Evolutionary conservation across 2,113 vertebrate genomes (phyloP).

Genomic region (Oryzias woworae): DNA sequence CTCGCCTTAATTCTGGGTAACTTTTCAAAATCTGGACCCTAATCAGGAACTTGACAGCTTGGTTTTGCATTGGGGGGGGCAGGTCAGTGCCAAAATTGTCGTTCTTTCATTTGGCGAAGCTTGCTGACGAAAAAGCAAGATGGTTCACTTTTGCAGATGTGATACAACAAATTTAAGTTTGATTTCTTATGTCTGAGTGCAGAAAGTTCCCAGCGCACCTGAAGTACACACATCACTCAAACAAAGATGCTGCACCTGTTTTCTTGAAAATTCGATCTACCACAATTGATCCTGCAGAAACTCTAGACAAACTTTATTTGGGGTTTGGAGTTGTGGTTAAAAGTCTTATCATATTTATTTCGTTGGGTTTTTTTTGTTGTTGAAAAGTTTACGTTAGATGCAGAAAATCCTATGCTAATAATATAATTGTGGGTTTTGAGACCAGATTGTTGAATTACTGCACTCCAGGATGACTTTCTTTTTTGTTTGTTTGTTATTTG

Average conservation of each 20-base stretch:
- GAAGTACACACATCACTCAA: constrained; percentile 5
- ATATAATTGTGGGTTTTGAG: constrained; percentile 33
- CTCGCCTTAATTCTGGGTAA: constrained; percentile 64
- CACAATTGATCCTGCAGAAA: constrained; percentile 18
- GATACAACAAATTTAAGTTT: constrained; percentile 1
- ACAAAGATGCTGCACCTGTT: constrained; percentile 4
- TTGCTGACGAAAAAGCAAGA: constrained; percentile 12
- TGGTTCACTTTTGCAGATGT: constrained; percentile 1
- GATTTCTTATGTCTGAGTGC: constrained; percentile 5
- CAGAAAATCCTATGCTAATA: constrained; percentile 55
- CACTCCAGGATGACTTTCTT: constrained; percentile 32
- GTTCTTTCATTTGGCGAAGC: constrained; percentile 42
- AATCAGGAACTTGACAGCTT: constrained; percentile 21
- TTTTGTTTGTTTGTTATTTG: constrained; percentile 45
- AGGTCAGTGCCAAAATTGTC: constrained; percentile 48
- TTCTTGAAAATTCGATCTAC: constrained; percentile 12
- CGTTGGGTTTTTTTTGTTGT: constrained; percentile 40
- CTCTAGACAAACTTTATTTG: constrained; percentile 26
- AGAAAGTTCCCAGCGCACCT: constrained; percentile 18
- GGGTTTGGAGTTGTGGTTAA: constrained; percentile 4
- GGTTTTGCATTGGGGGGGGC: constrained; percentile 16
- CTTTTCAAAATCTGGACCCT: constrained; percentile 9
- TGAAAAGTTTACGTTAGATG: constrained; percentile 39
- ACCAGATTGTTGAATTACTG: constrained; percentile 41
- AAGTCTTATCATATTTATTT: constrained; percentile 72